A percentile compares a stretch with the other conserved stretches of the same genome.
phyloP scores from a whole-genome alignment of 2,797 vertebrate genomes.

The Cheirogaleus major region DNA sequence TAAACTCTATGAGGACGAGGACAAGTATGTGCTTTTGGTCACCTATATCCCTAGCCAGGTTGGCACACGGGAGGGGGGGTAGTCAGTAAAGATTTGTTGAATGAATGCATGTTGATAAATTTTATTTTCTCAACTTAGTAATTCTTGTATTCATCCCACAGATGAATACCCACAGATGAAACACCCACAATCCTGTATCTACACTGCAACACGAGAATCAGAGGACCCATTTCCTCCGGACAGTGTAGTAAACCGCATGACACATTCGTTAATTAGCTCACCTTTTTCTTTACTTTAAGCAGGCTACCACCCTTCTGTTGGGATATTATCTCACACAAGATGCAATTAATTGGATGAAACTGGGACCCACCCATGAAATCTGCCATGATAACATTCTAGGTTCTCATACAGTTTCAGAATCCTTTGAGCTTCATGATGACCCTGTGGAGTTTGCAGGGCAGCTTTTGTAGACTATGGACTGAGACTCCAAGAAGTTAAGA shows the following conservation, averaged over 20 bases:
- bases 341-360: conserved; percentile 18
- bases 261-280: neutral
- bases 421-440: neutral
- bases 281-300: neutral
- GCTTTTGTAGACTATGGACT: neutral
- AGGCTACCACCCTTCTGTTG: neutral
- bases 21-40: neutral
- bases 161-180: too few relatives aligned
- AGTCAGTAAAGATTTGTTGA: neutral
- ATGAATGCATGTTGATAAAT: neutral
- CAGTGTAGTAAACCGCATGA: neutral
- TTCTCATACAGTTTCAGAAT: neutral
- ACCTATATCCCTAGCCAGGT: neutral
- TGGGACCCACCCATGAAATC: neutral
- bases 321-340: neutral
- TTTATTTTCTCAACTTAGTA: neutral
- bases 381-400: neutral
- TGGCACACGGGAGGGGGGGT: neutral
- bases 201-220: neutral
- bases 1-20: neutral
- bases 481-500: neutral
- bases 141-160: neutral
- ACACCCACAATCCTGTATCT: neutral
- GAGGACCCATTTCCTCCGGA: neutral
- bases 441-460: neutral